Percentiles rank a stretch among this genome's conserved stretches.
These are phyloP conservation scores for Oncorhynchus masou DNA, from an alignment of 2,113 vertebrate species.

Conservation along the genomic window DNA sequence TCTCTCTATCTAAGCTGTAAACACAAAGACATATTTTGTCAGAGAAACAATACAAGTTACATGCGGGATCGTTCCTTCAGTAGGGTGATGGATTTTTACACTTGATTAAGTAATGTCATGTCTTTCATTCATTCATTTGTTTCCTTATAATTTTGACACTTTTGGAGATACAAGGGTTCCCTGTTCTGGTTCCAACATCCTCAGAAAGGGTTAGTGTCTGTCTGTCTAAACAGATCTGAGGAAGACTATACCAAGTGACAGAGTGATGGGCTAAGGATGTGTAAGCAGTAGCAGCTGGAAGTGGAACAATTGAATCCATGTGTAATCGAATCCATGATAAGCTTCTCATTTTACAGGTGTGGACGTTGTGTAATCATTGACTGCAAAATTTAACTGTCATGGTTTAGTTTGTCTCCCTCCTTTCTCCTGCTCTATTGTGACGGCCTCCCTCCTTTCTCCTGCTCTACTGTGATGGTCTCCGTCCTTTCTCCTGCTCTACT, in stretches of 20 bases:
- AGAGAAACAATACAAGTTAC: not conserved
- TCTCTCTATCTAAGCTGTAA: not conserved
- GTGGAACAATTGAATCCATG: not conserved
- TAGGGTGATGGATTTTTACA: no score
- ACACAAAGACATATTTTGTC: slow-evolving; percentile 1
- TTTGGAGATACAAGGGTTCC: not conserved
- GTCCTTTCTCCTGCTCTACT: no score
- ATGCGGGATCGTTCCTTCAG: no score
- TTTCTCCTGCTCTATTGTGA: no score
- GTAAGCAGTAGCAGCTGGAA: not conserved
- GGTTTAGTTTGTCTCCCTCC: no score
- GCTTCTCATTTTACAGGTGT: no score
- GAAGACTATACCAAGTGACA: not conserved
- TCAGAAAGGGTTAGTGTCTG: not conserved
- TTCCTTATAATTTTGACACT: not conserved
- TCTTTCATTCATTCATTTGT: not conserved
- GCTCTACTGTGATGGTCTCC: no score
- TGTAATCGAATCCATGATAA: not conserved
- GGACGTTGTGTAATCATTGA: no score
- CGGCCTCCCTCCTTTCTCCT: no score
- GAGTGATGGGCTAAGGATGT: not conserved
- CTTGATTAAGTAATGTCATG: no score
- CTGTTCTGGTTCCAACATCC: not conserved
- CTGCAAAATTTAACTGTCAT: no score
- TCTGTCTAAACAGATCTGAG: not conserved